Evolutionary conservation across 2,888 invertebrate species (phyloP), one percentile per base, ranked within the genome.

Genomic region (Poecilobothrus nobilitatus): DNA sequence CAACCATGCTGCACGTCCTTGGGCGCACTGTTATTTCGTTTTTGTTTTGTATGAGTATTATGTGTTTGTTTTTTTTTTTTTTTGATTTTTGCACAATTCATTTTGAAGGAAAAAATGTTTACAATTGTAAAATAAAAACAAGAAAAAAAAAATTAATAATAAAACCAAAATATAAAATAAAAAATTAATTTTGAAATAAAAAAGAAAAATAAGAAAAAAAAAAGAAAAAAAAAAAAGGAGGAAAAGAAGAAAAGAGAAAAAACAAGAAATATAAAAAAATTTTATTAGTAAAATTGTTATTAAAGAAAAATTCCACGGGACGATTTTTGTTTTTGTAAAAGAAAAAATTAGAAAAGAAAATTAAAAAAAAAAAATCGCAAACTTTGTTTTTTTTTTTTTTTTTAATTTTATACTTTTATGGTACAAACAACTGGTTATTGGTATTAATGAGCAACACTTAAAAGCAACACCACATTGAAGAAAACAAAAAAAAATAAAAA

Each of bases 1-100:
- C 83, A 91, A 88, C 91, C 92, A 91, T 81, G 92, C 92, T 81
- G 91, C 90, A 80, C 91, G 89, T 76, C 91, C 90, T 81, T 89
- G 89, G 77, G 89, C 91, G 85, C 90, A 91, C 91, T 91, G 84
- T 71, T 53, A 9, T 3, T 53, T 53, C 18, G n/a, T 53, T 71
- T 72, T 72, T 71, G 68, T 67, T 73, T 71, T 62, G 69, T 68
- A 70, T 67, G 67, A 65, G 70, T 62, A n/a, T n/a, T n/a, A 44
- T 41, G 63, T 61, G 33, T 69, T 65, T 67, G 37, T 67, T 63
- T 34, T 68, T 66, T 41, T 44, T 63, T 68, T 63, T 67, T 66
- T 37, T 65, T 61, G 68, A 75, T 71, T 73, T 71, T 73, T 71
- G 73, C 72, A 75, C 71, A 68, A 73, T 73, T 74, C 73, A 70